A percentile compares a stretch with the other conserved stretches of the same genome.
phyloP scores from a whole-genome alignment of 2,113 vertebrate genomes.

The Apteryx owenii region DNA sequence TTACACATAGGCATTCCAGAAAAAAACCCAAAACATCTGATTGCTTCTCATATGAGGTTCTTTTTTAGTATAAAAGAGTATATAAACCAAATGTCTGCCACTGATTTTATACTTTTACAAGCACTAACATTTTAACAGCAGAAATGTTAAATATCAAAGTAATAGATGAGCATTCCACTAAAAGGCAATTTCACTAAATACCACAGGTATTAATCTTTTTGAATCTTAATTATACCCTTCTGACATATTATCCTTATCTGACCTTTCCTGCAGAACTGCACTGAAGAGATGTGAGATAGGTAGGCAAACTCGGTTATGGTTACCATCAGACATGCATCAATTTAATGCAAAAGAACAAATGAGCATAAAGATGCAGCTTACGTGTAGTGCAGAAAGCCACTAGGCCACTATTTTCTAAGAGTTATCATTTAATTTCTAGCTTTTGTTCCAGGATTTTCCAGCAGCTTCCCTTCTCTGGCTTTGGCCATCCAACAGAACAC shows the following conservation, averaged over 20 bases:
- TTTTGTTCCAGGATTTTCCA: conserved; percentile 3
- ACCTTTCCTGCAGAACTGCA: conserved; percentile 78
- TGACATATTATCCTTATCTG: conserved; percentile 79
- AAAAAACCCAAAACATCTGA: not conserved
- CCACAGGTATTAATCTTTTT: conserved; percentile 85
- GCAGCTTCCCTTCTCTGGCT: not conserved
- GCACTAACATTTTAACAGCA: conserved; percentile 83
- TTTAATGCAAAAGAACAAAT: not conserved
- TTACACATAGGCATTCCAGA: not conserved
- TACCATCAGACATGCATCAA: not conserved
- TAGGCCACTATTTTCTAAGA: not conserved
- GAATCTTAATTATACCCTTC: conserved; percentile 84
- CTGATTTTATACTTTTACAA: conserved; percentile 62
- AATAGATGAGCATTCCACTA: conserved; percentile 82
- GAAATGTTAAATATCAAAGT: conserved; percentile 84
- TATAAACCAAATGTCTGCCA: conserved; percentile 56
- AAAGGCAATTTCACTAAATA: conserved; percentile 87
- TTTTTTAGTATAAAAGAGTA: conserved; percentile 16
- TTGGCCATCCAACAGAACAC: not conserved
- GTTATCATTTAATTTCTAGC: not conserved
- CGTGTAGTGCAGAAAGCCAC: not conserved
- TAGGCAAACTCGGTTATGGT: not conserved
- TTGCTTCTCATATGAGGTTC: not conserved
- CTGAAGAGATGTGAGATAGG: conserved; percentile 48
- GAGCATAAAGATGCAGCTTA: conserved; percentile 29